Evolutionary conservation across 2,888 invertebrate species (phyloP).

Genomic region (Cerastoderma edule): DNA sequence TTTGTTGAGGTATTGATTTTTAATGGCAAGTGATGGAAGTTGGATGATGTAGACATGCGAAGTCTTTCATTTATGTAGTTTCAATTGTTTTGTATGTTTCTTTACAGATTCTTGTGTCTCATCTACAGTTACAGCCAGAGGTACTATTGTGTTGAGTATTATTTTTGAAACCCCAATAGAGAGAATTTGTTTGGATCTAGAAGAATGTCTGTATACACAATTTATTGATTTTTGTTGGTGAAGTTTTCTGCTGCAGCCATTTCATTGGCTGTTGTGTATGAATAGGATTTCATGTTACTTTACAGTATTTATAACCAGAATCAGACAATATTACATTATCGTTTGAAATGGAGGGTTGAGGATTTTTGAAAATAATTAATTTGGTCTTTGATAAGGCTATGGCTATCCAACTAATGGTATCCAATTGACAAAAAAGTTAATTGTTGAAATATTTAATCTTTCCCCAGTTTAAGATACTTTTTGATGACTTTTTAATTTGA

Average conservation of each 20-base stretch:
- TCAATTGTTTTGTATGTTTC: slow-evolving; percentile 20
- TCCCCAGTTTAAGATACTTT: no score
- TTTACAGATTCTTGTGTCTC: slow-evolving; percentile 78
- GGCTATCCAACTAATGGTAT: no score
- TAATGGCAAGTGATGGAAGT: slow-evolving; percentile 19
- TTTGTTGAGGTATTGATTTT: slow-evolving; percentile 19
- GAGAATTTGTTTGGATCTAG: neutral
- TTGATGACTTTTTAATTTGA: no score
- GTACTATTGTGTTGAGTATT: slow-evolving; percentile 62
- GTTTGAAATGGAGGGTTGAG: no score
- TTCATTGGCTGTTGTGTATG: slow-evolving; percentile 40
- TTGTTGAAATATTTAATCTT: slow-evolving; percentile 18
- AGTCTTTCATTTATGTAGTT: neutral
- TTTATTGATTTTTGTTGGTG: slow-evolving; percentile 76
- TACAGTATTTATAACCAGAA: no score
- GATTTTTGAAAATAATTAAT: no score
- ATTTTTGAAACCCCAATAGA: neutral
- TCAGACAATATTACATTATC: no score
- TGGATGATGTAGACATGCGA: neutral
- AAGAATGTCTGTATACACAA: slow-evolving; percentile 32
- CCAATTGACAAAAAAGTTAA: neutral
- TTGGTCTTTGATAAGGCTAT: no score
- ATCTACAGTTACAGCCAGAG: slow-evolving; percentile 78
- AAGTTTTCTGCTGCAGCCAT: slow-evolving; percentile 70
- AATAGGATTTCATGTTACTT: no score